Base-by-base conservation (phyloP, 2,888 invertebrate genomes). In the Cerastis rubricosa region DNA sequence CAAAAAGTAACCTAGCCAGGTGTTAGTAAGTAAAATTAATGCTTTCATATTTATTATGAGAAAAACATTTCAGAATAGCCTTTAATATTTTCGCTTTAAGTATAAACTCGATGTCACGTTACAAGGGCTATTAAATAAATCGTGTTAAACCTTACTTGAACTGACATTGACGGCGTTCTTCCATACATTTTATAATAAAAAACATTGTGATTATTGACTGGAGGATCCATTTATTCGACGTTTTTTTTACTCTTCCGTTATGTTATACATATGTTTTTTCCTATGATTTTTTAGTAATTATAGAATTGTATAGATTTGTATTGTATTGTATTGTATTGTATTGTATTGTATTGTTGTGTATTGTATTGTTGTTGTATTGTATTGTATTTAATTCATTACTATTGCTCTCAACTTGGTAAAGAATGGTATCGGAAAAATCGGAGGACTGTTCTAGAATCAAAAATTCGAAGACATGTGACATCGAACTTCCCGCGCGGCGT, bases 121-220 rank as follows among this genome's bases (percentile, higher is more conserved):
- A 72, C 47, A 78, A 71, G 59, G 49, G 65, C 79, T 78, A 63
- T 54, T 65, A 43, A 35, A 22, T 65, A 65, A 78, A 71, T 71
- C 25, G 64, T 78, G 64, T 72, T 22, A 59, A 57, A 51, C 43
- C 70, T 54, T 47, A 63, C 11, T 51, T n/a, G 14, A 47, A 29
- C 71, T 71, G 76, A 78, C 63, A 54, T 71, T 71, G 29, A 71
- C 25, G 43, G 35, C 22, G 11, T 45, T 71, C 12, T 17, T 63
- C 69, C 43, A 67, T 43, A 71, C 11, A 40, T 64, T 54, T 71
- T 54, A 63, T 61, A n/a, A 47, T 63, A n/a, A 54, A 69, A 40
- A 17, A 25, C 14, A 29, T 35, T 3, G 49, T n/a, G 19, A 49
- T 25, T 35, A 72, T 49, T 7, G 25, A 22, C 59, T 45, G 8